phyloP scores from a whole-genome alignment of 2,888 invertebrate species.

The Catocala nupta region DNA sequence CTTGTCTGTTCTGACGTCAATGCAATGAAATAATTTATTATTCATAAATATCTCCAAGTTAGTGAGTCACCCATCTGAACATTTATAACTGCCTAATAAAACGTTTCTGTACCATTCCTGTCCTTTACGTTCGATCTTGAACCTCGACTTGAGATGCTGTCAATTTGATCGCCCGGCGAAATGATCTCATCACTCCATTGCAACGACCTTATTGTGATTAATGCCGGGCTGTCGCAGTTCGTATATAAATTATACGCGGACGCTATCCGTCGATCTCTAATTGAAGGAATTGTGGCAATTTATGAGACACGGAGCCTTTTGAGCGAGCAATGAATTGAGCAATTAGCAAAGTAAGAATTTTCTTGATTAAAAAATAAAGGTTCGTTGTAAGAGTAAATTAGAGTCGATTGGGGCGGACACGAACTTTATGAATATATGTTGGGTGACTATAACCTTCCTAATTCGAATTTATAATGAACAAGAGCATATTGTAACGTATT shows the following conservation, averaged over 20 bases:
- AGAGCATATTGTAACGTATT: slow-evolving; percentile 21
- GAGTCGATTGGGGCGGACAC: slow-evolving; percentile 29
- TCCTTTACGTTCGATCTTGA: slow-evolving; percentile 43
- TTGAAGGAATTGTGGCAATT: slow-evolving; percentile 79
- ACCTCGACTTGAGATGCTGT: slow-evolving; percentile 43
- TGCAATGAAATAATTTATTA: slow-evolving; percentile 35
- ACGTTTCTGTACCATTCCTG: slow-evolving; percentile 35
- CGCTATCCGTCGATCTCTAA: slow-evolving; percentile 78
- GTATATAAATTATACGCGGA: slow-evolving; percentile 59
- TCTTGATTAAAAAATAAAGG: slow-evolving; percentile 67
- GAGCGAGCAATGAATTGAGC: slow-evolving; percentile 72
- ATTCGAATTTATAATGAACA: slow-evolving; percentile 21
- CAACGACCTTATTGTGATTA: slow-evolving; percentile 72
- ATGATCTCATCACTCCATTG: slow-evolving; percentile 70
- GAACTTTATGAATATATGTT: slow-evolving; percentile 19
- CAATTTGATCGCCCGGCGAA: slow-evolving; percentile 50
- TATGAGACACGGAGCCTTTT: slow-evolving; percentile 59
- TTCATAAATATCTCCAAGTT: slow-evolving; percentile 30
- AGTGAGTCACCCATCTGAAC: slow-evolving; percentile 39
- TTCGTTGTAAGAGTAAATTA: slow-evolving; percentile 53
- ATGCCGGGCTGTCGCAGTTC: slow-evolving; percentile 63
- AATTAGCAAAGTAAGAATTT: slow-evolving; percentile 67
- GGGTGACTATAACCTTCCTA: slow-evolving; percentile 3
- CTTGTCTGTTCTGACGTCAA: slow-evolving; percentile 8
- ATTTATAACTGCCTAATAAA: slow-evolving; percentile 39